Evolutionary conservation across 2,888 invertebrate genomes (phyloP), one percentile per base, ranked within the genome.

Genomic region (Aphidius colemani): DNA sequence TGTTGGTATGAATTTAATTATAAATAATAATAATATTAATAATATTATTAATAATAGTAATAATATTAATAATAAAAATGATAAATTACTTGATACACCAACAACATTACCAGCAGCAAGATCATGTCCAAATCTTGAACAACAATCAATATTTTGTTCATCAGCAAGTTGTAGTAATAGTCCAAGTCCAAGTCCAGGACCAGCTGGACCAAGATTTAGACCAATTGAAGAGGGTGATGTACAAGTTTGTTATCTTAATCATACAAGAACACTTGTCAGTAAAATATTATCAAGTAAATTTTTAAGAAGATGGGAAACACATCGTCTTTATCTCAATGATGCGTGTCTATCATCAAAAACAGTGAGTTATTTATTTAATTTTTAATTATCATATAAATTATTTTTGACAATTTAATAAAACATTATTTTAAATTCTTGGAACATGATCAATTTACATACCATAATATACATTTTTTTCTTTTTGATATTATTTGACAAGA

Each of bases 241-340:
- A 48, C 88, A 90, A 76, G 86, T 92, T 66, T 92, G 92, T 84
- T 88, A 89, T 75, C 85, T 92, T 71, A 90, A 91, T 74, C 92
- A 92, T 79, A 89, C 90, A 5, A 85, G 90, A 70, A 92, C 91
- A 45, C 88, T 93, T 64, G 89, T 92, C 69, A 90, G 89, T 82
- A 93, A 93, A 83, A 89, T 93, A 71, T 85, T 92, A 72, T 90
- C 90, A 62, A 89, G 91, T 68, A 90, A 91, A 80, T 91, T 91
- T 79, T 85, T 92, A 48, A 84, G 92, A 59, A 84, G 91, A 67
- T 93, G 92, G 92, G 92, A 93, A 80, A 88, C 87, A 48, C 92
- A 92, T 79, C 88, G 88, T 72, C 85, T 93, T 8, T 86, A 87
- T 72, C 83, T 93, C 69, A 86, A 87, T 71, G 88, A 89, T 70